Evolutionary conservation across 2,113 vertebrate species (phyloP), one percentile per base, ranked within the genome.

Genomic region (Pterocles gutturalis): DNA sequence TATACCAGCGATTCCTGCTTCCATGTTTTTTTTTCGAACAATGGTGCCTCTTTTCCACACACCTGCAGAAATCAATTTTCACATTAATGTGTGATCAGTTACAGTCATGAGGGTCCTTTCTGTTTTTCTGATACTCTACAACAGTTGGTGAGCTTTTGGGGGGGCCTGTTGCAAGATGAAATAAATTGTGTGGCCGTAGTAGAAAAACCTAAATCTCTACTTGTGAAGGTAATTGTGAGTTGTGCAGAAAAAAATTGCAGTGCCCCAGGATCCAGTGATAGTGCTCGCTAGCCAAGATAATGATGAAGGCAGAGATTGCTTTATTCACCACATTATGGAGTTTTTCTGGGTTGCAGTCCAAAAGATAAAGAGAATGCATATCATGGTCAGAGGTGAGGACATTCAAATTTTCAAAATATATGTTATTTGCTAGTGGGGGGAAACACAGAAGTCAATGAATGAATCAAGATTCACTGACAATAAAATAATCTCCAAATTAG

Each of bases 171-270:
- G 41, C 53, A 77, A 80, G 36, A 43, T 21, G 8, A 86, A 71
- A 51, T 28, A 36, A 49, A 46, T 75, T 48, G 2, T 1, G 0
- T 5, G 0, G 4, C 25, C 2, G 0, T 10, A 46, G 25, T 18
- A 88, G 25, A 69, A 89, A 91, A 67, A 10, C 3, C 21, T 48
- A 69, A 43, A 31, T 43, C 13, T 82, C 7, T 82, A 36, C 8
- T 87, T 73, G 11, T 90, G 66, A 70, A 79, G 21, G 21, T 12
- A 71, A 51, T 57, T 84, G 22, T 29, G 83, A 48, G 8, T 13
- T 75, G 60, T 51, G 18, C 25, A 82, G 41, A n/a, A 89, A 84
- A 84, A 73, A 61, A 28, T 13, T 67, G 4, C 31, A n/a, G 2
- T 1, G 1, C 48, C 17, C 11, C 2, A 6, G 17, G 55, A 60